phyloP scores from a whole-genome alignment of 2,888 invertebrate genomes.

The Diogma glabrata region DNA sequence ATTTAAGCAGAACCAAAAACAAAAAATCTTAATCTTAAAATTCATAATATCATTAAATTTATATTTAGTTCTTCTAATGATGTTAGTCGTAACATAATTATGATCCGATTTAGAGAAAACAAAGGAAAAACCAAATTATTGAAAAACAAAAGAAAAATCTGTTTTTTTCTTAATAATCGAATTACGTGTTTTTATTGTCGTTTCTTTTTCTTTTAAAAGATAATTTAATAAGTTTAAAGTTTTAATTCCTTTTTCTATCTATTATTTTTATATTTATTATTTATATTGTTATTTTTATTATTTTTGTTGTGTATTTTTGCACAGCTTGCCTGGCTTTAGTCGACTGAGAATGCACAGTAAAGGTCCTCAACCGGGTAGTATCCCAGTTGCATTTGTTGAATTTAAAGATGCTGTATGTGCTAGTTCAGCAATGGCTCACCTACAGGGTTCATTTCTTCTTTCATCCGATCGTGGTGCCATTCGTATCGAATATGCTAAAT shows the following conservation, averaged over 20 bases:
- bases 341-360: slow-evolving; percentile 91
- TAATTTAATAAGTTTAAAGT: not conserved
- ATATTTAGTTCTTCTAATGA: no score
- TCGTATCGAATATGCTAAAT: slow-evolving; percentile 97
- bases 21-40: no score
- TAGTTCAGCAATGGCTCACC: slow-evolving; percentile 80
- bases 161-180: no score
- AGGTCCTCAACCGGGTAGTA: slow-evolving; percentile 48
- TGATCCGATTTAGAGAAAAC: no score
- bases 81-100: no score
- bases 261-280: not conserved
- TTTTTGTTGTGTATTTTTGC: slow-evolving; percentile 8
- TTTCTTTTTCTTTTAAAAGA: no score
- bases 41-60: no score
- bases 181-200: no score
- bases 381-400: slow-evolving; percentile 97
- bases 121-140: no score
- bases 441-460: slow-evolving; percentile 92
- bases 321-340: slow-evolving; percentile 96
- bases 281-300: not conserved
- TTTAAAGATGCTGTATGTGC: slow-evolving; percentile 89
- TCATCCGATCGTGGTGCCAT: slow-evolving; percentile 95
- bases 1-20: no score
- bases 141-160: no score
- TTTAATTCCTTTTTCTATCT: not conserved